A percentile compares a stretch with the other conserved stretches of the same genome.
Conservation (phyloP, 2,888 invertebrate species). For the Syrista parreyssii region DNA sequence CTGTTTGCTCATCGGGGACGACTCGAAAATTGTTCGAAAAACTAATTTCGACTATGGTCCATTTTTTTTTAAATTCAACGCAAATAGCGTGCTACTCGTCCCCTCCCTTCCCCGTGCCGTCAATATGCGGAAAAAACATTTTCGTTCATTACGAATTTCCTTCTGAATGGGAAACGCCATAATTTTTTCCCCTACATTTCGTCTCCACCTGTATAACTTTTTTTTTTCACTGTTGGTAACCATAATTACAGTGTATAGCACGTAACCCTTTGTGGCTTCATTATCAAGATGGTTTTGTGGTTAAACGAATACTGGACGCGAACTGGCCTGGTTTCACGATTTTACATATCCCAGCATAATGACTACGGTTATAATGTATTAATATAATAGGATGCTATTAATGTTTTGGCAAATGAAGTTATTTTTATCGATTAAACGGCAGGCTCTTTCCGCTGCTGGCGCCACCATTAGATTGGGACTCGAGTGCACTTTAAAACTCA, state of each 20-base stretch:
- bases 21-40: neutral
- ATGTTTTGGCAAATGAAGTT: neutral
- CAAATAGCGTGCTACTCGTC: neutral
- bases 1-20: neutral
- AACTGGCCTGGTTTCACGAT: neutral
- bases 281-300: neutral
- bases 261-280: neutral
- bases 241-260: neutral
- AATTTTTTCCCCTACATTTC: too few species aligned
- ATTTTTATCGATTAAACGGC: neutral
- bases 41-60: neutral
- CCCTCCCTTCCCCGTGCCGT: neutral
- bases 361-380: neutral
- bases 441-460: neutral
- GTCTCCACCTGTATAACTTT: neutral
- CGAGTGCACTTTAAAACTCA: conserved; percentile 33
- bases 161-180: too few species aligned
- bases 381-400: neutral
- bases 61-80: neutral
- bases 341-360: neutral
- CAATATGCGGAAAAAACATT: neutral
- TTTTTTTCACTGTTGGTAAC: neutral
- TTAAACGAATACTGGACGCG: neutral
- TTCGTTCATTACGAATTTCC: neutral
- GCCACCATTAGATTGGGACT: conserved; percentile 30